phyloP scores from a whole-genome alignment of 2,888 invertebrate genomes.

The Yponomeuta malinellus region DNA sequence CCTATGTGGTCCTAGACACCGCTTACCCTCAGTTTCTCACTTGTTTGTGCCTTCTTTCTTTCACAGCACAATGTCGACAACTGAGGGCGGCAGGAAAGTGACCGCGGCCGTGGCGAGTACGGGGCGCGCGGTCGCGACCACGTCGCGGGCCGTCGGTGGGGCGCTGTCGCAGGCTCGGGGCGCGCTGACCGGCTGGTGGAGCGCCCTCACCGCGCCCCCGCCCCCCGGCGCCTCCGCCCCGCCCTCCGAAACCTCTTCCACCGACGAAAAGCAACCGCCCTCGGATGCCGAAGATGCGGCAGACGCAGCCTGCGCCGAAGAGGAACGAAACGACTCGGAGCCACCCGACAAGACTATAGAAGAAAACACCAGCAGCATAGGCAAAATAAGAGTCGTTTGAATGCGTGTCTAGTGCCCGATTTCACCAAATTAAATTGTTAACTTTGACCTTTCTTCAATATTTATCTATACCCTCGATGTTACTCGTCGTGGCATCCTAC shows the following conservation, averaged over 20 bases:
- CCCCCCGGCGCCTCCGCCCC: constrained; percentile 20
- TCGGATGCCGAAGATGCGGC: constrained; percentile 37
- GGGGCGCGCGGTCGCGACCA: constrained; percentile 87
- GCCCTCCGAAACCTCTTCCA: constrained; percentile 18
- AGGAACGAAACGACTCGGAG: constrained; percentile 27
- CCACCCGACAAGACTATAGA: constrained; percentile 55
- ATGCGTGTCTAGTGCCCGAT: background rate
- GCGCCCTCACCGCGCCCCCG: constrained; percentile 59
- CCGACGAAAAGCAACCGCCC: constrained; percentile 16
- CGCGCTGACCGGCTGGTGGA: constrained; percentile 92
- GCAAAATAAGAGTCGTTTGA: constrained; percentile 29
- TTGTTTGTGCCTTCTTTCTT: too few relatives aligned
- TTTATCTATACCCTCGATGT: too few relatives aligned
- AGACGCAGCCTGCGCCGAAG: constrained; percentile 30
- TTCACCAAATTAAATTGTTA: too few relatives aligned
- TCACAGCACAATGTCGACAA: constrained; percentile 92
- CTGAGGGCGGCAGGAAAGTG: constrained; percentile 93
- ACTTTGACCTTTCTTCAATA: too few relatives aligned
- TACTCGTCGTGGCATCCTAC: too few relatives aligned
- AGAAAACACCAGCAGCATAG: constrained; percentile 26
- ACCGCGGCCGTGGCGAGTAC: constrained; percentile 95
- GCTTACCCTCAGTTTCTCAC: too few relatives aligned
- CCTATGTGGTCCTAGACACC: too few relatives aligned
- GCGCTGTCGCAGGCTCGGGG: constrained; percentile 92
- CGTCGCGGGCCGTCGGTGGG: constrained; percentile 78